Conservation (phyloP, 2,113 vertebrate genomes). For the Salvelinus fontinalis region DNA sequence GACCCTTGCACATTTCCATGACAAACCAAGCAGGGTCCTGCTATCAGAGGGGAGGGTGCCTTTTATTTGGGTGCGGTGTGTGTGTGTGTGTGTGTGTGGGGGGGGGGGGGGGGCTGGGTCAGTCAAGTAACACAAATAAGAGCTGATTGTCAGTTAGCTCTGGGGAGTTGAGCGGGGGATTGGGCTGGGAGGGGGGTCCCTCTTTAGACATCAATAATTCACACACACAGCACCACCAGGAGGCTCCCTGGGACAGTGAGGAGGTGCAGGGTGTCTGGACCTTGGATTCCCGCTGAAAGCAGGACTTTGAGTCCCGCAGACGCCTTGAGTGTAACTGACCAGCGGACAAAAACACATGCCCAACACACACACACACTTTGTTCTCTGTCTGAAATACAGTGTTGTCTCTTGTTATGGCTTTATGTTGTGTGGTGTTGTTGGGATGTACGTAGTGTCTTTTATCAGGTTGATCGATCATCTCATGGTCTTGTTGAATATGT, state of each 20-base stretch:
- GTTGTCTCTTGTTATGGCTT: neutral
- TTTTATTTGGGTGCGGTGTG: slow-evolving; percentile 17
- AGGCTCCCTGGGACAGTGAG: slow-evolving; percentile 38
- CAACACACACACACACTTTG: neutral
- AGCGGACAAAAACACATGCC: neutral
- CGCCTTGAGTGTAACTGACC: neutral
- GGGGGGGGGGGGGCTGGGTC: slow-evolving; percentile 37
- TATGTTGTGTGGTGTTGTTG: neutral
- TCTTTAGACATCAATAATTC: slow-evolving; percentile 80
- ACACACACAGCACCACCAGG: slow-evolving; percentile 42
- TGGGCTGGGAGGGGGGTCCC: slow-evolving; percentile 56
- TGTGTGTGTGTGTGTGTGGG: neutral
- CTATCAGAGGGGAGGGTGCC: slow-evolving; percentile 15
- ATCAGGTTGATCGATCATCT: too few relatives aligned
- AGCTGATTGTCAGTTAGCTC: slow-evolving; percentile 72
- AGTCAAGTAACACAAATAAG: slow-evolving; percentile 78
- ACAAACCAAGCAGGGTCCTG: neutral
- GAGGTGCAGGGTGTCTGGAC: slow-evolving; percentile 49
- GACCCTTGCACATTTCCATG: neutral
- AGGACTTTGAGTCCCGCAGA: slow-evolving; percentile 11
- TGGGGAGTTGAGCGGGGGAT: slow-evolving; percentile 57
- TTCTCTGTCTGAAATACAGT: neutral
- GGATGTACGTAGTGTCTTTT: too few relatives aligned
- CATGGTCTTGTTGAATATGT: too few relatives aligned
- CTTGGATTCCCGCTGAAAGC: slow-evolving; percentile 14